Conservation (phyloP, 2,888 invertebrate genomes). For the Atethmia centrago region DNA sequence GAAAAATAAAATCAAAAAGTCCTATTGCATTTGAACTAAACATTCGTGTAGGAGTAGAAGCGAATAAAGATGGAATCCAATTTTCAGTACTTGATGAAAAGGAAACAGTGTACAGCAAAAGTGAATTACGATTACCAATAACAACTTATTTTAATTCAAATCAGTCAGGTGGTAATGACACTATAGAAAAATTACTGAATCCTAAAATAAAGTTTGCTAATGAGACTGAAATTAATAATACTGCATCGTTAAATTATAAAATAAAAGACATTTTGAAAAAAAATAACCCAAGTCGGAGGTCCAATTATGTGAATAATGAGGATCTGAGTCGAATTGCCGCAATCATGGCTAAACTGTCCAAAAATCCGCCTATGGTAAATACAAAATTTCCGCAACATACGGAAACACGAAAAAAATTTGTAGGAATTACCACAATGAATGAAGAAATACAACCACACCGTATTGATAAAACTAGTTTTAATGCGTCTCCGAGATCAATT, state of each 20-base stretch:
- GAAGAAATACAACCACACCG: background rate
- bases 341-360: conserved; percentile 12
- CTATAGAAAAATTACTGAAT: background rate
- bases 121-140: background rate
- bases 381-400: background rate
- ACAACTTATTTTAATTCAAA: background rate
- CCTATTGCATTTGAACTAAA: conserved; percentile 47
- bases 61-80: conserved; percentile 45
- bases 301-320: conserved; percentile 3
- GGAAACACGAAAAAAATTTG: background rate
- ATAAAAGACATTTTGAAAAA: background rate
- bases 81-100: conserved; percentile 44
- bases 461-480: conserved; percentile 7
- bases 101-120: conserved; percentile 19
- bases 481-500: background rate
- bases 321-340: background rate
- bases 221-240: background rate
- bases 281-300: conserved; percentile 26
- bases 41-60: conserved; percentile 50
- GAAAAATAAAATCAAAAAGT: conserved; percentile 4
- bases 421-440: background rate
- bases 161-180: background rate
- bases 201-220: background rate
- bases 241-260: background rate
- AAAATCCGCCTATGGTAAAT: background rate